Conservation (phyloP, 2,888 invertebrate species). For the Cremastinae sp. region DNA sequence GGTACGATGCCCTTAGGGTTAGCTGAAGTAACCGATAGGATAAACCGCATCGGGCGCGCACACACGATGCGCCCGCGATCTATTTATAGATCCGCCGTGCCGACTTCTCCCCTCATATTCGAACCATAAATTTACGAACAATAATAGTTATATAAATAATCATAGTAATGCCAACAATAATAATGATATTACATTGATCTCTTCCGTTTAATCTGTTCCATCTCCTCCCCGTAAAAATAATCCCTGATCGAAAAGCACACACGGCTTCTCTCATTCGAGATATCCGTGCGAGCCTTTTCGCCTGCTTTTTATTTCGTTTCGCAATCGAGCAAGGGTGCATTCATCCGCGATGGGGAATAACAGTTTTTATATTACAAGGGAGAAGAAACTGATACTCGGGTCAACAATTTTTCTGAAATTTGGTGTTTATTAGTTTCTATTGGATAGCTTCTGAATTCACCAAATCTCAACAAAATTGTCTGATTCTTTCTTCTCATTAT, state of each 20-base stretch:
- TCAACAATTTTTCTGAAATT: neutral
- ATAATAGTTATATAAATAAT: slow-evolving; percentile 26
- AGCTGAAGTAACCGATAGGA: slow-evolving; percentile 59
- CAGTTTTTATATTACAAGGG: too few species aligned
- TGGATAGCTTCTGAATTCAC: too few species aligned
- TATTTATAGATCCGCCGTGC: slow-evolving; percentile 53
- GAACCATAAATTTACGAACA: slow-evolving; percentile 49
- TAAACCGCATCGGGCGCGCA: slow-evolving; percentile 38
- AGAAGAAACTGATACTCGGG: too few species aligned
- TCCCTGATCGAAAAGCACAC: slow-evolving; percentile 6
- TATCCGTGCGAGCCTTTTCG: neutral
- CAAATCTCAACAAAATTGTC: too few species aligned
- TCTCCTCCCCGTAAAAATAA: slow-evolving; percentile 25
- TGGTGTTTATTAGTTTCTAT: too few species aligned
- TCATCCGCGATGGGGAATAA: too few species aligned
- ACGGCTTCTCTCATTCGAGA: neutral
- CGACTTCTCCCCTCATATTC: slow-evolving; percentile 9
- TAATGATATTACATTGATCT: slow-evolving; percentile 49
- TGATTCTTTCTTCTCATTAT: too few species aligned
- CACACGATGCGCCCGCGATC: slow-evolving; percentile 34
- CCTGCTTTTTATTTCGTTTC: neutral
- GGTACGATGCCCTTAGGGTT: slow-evolving; percentile 58
- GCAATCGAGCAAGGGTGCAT: neutral
- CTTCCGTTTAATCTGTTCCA: slow-evolving; percentile 37
- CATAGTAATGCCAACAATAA: slow-evolving; percentile 47